Base-by-base conservation (phyloP, 2,888 invertebrate genomes). In the Rhingia rostrata region DNA sequence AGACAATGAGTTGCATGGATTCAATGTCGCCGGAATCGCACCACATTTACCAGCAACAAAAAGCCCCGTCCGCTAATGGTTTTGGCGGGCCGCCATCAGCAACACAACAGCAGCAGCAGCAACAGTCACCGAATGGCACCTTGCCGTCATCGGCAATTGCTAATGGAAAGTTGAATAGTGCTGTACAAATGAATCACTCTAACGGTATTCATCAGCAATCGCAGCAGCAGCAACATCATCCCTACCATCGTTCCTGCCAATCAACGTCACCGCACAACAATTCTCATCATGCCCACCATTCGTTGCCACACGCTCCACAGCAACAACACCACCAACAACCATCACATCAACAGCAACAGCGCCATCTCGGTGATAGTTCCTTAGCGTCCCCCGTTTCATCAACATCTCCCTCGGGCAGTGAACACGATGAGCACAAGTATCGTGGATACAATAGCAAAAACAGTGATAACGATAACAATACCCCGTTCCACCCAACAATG, bases 1-100 rank as follows among this genome's bases (percentile, higher is more conserved):
- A 94, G 86, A 93, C 94, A 4, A 91, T 92, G 2, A 70, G 66
- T 35, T 35, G 85, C 49, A 84, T 87, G 30, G 85, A 85, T 10
- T 12, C 61, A 7, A 58, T 75, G 43, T 79, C 87, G 5, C 74
- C 86, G 9, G 54, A 67, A 22, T 72, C 85, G 60, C 79, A 74
- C n/a, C 73, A 67, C 35, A 74, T 74, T 47, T 84, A 66, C 41
- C 61, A 67, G 32, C 74, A 74, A 9, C 47, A 79, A 9, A 74
- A 74, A 10, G 35, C 43, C 33, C 22, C 69, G n/a, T 43, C 83
- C 86, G 93, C 93, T 4, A 91, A 92, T 4, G 37, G 67, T 37
- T 67, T 78, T 32, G 47, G 69, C 41, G 73, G 60, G 12, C 41
- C 51, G 4, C 66, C 80, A 66, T 14, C 78, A 58, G 35, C 79